Conservation (phyloP, 2,797 vertebrate species). For the Dipus sagitta region DNA sequence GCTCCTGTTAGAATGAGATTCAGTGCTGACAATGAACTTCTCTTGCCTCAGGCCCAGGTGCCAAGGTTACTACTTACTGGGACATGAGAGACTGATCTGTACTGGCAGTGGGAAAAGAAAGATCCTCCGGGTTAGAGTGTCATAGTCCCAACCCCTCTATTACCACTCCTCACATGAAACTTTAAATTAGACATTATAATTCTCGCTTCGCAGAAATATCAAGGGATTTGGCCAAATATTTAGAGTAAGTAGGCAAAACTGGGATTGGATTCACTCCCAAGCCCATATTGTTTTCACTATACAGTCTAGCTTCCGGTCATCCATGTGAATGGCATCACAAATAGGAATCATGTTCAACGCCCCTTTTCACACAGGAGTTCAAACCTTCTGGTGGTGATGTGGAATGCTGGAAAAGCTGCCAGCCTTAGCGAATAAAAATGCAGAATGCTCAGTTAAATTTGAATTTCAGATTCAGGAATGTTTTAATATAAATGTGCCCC, state of each 20-base stretch:
- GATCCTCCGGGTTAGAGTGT: not conserved
- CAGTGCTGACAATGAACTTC: no score
- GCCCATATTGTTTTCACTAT: slow-evolving; percentile 8
- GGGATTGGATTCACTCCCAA: not conserved
- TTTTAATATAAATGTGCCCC: not conserved
- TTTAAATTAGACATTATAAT: not conserved
- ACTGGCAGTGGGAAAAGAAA: not conserved
- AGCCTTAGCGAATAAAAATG: slow-evolving; percentile 46
- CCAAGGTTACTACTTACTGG: no score
- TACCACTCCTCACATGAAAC: not conserved
- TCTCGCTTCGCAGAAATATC: slow-evolving; percentile 17
- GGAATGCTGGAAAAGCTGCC: not conserved
- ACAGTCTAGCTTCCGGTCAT: slow-evolving; percentile 42
- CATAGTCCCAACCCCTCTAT: not conserved
- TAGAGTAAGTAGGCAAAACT: not conserved
- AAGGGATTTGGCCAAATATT: slow-evolving; percentile 1
- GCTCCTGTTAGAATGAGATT: not conserved
- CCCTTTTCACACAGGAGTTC: not conserved
- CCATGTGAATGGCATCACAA: not conserved
- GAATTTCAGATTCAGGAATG: slow-evolving; percentile 14
- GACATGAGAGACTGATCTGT: not conserved
- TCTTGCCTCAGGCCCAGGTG: not conserved
- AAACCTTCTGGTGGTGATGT: not conserved
- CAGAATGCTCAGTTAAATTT: not conserved
- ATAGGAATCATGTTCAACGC: slow-evolving; percentile 21